These are phyloP conservation scores for Poeciliopsis prolifica DNA, from an alignment of 2,113 vertebrate species.

Conservation along the genomic window DNA sequence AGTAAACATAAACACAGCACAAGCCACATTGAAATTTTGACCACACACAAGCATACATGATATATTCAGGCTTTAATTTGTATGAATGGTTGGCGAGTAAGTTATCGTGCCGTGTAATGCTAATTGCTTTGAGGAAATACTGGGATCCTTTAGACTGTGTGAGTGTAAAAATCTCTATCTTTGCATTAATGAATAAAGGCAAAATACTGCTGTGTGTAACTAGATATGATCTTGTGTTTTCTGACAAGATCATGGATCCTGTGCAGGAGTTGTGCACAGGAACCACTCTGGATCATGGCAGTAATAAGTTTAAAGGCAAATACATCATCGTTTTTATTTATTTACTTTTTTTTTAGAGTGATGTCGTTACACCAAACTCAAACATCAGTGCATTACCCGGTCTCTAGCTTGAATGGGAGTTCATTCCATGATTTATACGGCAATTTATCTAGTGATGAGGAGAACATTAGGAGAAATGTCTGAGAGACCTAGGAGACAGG, in stretches of 20 bases:
- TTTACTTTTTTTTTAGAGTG: too few relatives aligned
- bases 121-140: background rate
- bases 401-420: too few relatives aligned
- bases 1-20: slow-evolving; percentile 72
- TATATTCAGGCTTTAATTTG: slow-evolving; percentile 34
- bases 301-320: background rate
- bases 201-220: background rate
- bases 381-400: too few relatives aligned
- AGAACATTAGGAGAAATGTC: too few relatives aligned
- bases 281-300: too few relatives aligned
- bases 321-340: background rate
- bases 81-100: slow-evolving; percentile 19
- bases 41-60: slow-evolving; percentile 48
- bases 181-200: background rate
- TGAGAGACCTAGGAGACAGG: too few relatives aligned
- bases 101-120: slow-evolving; percentile 17
- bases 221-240: background rate
- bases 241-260: too few relatives aligned
- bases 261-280: too few relatives aligned
- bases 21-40: slow-evolving; percentile 64
- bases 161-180: too few relatives aligned
- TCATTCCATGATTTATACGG: too few relatives aligned
- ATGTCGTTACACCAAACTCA: too few relatives aligned
- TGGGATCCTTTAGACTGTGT: background rate
- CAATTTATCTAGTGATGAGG: too few relatives aligned